Evolutionary conservation across 2,888 invertebrate species (phyloP), one percentile per base, ranked within the genome.

Genomic region (Chymomyza fuscimana): DNA sequence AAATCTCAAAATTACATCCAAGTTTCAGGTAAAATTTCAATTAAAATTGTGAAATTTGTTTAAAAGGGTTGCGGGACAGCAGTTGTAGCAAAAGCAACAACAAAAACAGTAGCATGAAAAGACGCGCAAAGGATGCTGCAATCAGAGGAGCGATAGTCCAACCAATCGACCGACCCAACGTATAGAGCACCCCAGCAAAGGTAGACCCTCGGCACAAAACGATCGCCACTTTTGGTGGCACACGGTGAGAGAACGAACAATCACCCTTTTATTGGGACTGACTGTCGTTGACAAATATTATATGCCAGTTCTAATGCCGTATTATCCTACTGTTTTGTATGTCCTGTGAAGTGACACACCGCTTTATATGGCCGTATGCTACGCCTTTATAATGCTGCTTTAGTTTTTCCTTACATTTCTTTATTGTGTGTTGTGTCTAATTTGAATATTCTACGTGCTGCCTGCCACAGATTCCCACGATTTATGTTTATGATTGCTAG

Each of bases 221-320:
- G 86, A 82, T 86, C 86, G 85, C 83, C 86, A 82, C 81, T 84
- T 85, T 82, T 79, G 81, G 81, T 73, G 76, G 74, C 78, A 74
- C 63, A 70, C 72, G 78, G 78, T 74, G 76, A 78, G 80, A 76
- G 81, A 74, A 85, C 86, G 81, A 74, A 85, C 86, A 86, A 83
- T 83, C 83, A 78, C 79, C 80, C 85, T 82, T 85, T 76, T 63
- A 69, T 61, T 63, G 68, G 73, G 66, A 12, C 16, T 71, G 64
- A 56, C 40, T 46, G 40, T 32, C 80, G 83, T 85, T 85, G 85
- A 83, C 85, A 83, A 83, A 85, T 81, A 69, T 46, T 12, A 46
- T 85, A 76, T 70, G 71, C 80, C 67, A 71, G 80, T 73, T 70
- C 73, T 68, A 78, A 78, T 80, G 78, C 81, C 74, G 81, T 70